These are phyloP conservation scores for Cacoxenus indagator DNA, from an alignment of 2,888 invertebrate genomes.

Conservation along the genomic window DNA sequence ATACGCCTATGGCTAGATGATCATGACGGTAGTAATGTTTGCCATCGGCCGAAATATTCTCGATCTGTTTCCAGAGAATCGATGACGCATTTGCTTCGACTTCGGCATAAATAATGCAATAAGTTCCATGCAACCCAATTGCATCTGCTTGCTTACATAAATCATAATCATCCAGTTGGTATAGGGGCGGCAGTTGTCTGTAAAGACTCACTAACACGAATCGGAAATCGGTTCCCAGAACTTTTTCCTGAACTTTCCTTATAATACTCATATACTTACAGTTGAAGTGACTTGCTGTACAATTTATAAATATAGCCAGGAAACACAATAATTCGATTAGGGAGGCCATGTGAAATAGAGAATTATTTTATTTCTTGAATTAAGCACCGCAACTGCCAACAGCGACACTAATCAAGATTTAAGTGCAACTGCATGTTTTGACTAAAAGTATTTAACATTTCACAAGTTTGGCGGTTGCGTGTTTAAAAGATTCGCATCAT, in stretches of 20 bases:
- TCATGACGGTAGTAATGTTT: slow-evolving; percentile 60
- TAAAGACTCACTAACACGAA: slow-evolving; percentile 50
- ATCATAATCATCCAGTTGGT: slow-evolving; percentile 64
- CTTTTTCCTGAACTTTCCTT: neutral
- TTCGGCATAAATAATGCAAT: slow-evolving; percentile 63
- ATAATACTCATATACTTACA: slow-evolving; percentile 35
- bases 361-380: neutral
- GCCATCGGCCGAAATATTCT: slow-evolving; percentile 45
- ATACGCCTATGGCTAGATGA: slow-evolving; percentile 60
- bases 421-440: neutral
- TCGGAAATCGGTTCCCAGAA: neutral
- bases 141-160: slow-evolving; percentile 72
- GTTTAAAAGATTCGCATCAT: slow-evolving; percentile 38
- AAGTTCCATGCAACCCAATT: slow-evolving; percentile 33
- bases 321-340: neutral
- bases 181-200: slow-evolving; percentile 57
- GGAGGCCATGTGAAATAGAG: neutral
- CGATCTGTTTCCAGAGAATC: slow-evolving; percentile 56
- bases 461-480: slow-evolving; percentile 37
- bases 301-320: neutral
- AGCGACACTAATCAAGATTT: neutral
- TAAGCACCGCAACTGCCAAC: neutral
- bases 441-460: neutral
- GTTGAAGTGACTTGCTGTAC: slow-evolving; percentile 37
- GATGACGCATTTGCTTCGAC: slow-evolving; percentile 54